Conservation (phyloP, 2,888 invertebrate genomes). For the Hirudinaria manillensis region DNA sequence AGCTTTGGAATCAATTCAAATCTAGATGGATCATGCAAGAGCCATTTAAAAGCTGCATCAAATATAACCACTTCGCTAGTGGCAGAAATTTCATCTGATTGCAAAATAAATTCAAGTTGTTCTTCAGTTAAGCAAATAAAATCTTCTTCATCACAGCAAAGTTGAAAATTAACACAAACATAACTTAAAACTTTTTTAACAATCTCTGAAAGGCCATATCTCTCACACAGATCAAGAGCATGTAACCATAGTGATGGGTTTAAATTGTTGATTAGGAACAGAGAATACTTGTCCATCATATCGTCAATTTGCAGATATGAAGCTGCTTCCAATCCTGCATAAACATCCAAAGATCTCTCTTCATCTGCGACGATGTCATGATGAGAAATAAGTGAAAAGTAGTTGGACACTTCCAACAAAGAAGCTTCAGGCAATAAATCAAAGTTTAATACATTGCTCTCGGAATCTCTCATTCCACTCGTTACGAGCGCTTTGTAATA, state of each 20-base stretch:
- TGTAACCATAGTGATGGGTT: background rate
- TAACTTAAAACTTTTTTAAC: background rate
- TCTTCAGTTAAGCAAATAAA: constrained; percentile 19
- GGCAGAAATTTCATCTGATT: constrained; percentile 15
- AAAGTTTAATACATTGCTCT: background rate
- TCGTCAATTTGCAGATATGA: constrained; percentile 29
- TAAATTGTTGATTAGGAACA: background rate
- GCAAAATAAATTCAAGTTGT: constrained; percentile 12
- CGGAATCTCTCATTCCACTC: constrained; percentile 12
- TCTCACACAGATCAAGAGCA: background rate
- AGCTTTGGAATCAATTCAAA: background rate
- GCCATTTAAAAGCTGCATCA: constrained; percentile 26
- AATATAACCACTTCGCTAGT: constrained; percentile 27
- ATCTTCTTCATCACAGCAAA: constrained; percentile 9
- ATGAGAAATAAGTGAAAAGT: background rate
- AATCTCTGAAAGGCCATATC: constrained; percentile 3
- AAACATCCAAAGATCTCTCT: background rate
- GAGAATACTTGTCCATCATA: constrained; percentile 4
- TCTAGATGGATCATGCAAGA: constrained; percentile 9
- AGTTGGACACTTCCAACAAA: background rate
- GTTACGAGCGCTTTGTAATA: constrained; percentile 12
- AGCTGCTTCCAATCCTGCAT: constrained; percentile 25
- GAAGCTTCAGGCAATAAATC: constrained; percentile 10
- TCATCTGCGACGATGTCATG: background rate
- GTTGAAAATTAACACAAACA: constrained; percentile 24